Percentiles rank a stretch among this genome's conserved stretches.
phyloP scores from a whole-genome alignment of 92 coral and sea anemone genomes.

The Epizoanthus illoricatus region DNA sequence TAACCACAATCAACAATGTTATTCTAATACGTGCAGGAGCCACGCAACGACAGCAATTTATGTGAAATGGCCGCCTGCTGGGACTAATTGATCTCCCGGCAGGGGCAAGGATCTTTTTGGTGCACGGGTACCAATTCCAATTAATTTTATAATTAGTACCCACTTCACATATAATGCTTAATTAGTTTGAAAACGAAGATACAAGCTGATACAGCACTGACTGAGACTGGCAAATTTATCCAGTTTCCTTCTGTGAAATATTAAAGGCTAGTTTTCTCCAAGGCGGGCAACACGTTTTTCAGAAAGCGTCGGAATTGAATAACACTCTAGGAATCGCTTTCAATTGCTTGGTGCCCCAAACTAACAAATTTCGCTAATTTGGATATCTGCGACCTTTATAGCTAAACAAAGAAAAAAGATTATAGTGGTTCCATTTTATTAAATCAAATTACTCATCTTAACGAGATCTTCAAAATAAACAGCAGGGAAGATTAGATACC shows the following conservation, averaged over 20 bases:
- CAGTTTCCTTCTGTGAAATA: neutral
- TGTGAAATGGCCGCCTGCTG: slow-evolving; percentile 5
- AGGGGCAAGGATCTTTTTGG: neutral
- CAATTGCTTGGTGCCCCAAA: neutral
- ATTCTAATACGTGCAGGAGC: too few species aligned
- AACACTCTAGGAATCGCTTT: neutral
- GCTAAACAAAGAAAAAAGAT: slow-evolving; percentile 5
- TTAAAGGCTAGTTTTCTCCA: neutral
- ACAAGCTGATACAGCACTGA: neutral
- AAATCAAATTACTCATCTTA: slow-evolving; percentile 14
- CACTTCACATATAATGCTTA: neutral
- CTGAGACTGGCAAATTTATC: neutral
- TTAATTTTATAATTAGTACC: neutral
- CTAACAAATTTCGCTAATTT: neutral
- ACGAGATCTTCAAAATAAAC: slow-evolving; percentile 18
- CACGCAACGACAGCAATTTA: too few species aligned
- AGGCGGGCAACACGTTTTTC: neutral
- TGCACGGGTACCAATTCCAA: neutral
- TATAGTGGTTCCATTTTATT: slow-evolving; percentile 12
- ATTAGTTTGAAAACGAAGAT: neutral
- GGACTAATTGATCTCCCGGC: neutral
- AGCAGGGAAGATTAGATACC: neutral
- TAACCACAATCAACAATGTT: too few species aligned
- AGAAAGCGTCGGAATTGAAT: neutral
- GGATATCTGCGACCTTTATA: neutral